These are phyloP conservation scores for Marisa cornuarietis DNA, from an alignment of 1,140 invertebrate genomes.

Conservation along the genomic window DNA sequence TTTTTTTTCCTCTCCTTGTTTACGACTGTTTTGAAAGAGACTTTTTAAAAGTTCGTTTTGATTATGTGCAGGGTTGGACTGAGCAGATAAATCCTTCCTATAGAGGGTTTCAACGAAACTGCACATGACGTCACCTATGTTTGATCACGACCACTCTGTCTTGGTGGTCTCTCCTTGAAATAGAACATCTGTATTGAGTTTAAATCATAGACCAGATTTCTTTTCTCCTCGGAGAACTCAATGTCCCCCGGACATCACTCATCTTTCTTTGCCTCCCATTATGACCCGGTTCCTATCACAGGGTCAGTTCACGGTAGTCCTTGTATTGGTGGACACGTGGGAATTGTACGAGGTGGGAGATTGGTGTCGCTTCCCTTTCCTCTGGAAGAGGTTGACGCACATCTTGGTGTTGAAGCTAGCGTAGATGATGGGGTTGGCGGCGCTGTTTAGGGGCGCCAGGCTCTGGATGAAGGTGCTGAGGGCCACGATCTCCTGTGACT, in stretches of 20 bases:
- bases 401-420: slow-evolving; percentile 87
- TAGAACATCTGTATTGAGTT: neutral
- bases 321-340: neutral
- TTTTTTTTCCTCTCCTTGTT: no score
- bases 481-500: slow-evolving; percentile 80
- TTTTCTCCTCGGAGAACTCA: neutral
- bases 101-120: no score
- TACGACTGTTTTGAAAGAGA: no score
- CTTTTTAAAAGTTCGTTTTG: no score
- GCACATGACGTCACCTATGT: no score
- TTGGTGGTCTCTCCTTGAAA: neutral
- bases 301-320: neutral
- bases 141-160: no score
- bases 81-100: no score
- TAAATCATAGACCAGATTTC: neutral
- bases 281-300: no score
- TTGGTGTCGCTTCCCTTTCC: neutral
- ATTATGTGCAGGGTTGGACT: no score
- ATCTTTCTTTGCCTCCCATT: no score
- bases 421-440: slow-evolving; percentile 94
- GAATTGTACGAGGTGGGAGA: neutral
- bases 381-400: slow-evolving; percentile 67
- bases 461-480: slow-evolving; percentile 93
- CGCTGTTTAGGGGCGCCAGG: slow-evolving; percentile 90
- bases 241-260: neutral